Evolutionary conservation across 2,888 invertebrate species (phyloP), one percentile per base, ranked within the genome.

Genomic region (Nipponacmea schrenckii): DNA sequence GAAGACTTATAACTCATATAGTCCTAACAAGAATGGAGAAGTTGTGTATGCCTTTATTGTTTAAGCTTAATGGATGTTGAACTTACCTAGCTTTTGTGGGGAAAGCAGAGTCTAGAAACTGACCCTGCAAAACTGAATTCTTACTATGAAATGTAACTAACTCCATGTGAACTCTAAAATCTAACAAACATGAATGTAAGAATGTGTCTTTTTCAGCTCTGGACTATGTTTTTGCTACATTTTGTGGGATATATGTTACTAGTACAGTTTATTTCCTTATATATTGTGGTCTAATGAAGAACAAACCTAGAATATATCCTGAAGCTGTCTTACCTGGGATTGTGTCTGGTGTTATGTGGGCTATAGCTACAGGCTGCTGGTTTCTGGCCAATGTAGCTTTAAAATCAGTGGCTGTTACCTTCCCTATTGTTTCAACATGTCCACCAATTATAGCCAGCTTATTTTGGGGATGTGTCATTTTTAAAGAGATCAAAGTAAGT

Each of bases 331-430:
- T 90, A 39, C 91, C 91, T 2, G 89, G 88, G 10, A 78, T 90
- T 56, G 74, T 87, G n/a, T 87, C 89, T 4, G 91, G 91, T 0
- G 63, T 88, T 12, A 86, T 91, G 85, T 91, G 91, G 91, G 89
- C 85, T 5, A 77, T 90, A 10, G 91, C 90, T 26, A 88, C 89
- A n/a, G 80, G 87, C 7, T 82, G 86, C 48, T 91, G 90, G 86
- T 90, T 91, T 81, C 81, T 91, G 17, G 90, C 91, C 39, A 91
- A 91, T 80, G 84, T 88, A 70, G 81, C 84, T 3, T 83, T 91
- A 39, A 56, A 56, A 56, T 89, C 89, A 0, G 89, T 90, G 76
- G 83, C 90, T n/a, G 88, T 90, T 69, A 87, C 89, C 27, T 91
- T 90, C 75, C 91, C 91, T 17, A 90, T 91, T 64, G 86, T 90